These are phyloP conservation scores for Telmatochromis sp. DNA, from an alignment of 2,113 vertebrate genomes.

Conservation along the genomic window DNA sequence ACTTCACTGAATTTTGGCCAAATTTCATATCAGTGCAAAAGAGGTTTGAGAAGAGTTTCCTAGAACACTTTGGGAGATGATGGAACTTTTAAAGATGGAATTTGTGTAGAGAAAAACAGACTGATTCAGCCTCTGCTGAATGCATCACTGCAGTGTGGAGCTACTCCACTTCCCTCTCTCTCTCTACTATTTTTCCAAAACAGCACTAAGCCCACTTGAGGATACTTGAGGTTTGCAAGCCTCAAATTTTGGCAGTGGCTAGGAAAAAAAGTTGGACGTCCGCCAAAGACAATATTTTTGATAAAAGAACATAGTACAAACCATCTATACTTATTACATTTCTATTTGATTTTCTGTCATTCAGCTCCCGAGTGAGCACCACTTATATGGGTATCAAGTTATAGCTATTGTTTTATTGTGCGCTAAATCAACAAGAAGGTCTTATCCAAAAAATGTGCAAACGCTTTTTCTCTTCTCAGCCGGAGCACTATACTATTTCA, in stretches of 20 bases:
- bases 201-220: constrained; percentile 48
- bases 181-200: constrained; percentile 50
- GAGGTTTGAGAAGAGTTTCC: constrained; percentile 24
- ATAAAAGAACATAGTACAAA: constrained; percentile 44
- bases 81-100: background rate
- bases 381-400: constrained; percentile 25
- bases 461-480: background rate
- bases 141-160: constrained; percentile 9
- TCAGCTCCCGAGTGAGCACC: constrained; percentile 16
- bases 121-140: constrained; percentile 18
- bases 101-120: constrained; percentile 5
- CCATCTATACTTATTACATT: constrained; percentile 51
- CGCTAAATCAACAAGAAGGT: constrained; percentile 18
- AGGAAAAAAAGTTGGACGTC: constrained; percentile 40
- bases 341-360: constrained; percentile 38
- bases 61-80: constrained; percentile 21
- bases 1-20: constrained; percentile 26
- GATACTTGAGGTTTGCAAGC: constrained; percentile 58
- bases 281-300: constrained; percentile 68
- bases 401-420: constrained; percentile 20
- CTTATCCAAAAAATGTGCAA: background rate
- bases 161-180: background rate
- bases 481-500: constrained; percentile 3
- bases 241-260: constrained; percentile 51
- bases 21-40: constrained; percentile 62